A percentile compares a stretch with the other conserved stretches of the same genome.
Conservation (phyloP, 2,888 invertebrate genomes). For the Carpatolechia fugitivella region DNA sequence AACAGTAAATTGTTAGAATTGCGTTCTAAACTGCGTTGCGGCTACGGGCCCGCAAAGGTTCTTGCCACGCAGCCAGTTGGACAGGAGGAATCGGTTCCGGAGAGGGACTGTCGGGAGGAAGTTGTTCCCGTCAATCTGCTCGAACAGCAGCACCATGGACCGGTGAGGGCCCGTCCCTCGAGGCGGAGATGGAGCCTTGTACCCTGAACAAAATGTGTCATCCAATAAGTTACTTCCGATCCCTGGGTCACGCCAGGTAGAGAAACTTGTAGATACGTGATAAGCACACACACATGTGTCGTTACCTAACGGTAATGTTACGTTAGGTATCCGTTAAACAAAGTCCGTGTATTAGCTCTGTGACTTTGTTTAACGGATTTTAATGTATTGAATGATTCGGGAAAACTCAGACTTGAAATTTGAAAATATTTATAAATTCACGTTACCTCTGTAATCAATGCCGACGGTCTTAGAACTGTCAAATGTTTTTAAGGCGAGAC, state of each 20-base stretch:
- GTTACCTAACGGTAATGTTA: too few species aligned
- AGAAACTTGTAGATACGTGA: too few species aligned
- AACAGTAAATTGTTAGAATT: constrained; percentile 45
- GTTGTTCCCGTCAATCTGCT: constrained; percentile 68
- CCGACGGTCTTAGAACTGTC: constrained; percentile 57
- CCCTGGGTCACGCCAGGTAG: too few species aligned
- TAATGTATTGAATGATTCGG: too few species aligned
- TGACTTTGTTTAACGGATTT: too few species aligned
- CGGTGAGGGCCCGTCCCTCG: constrained; percentile 66
- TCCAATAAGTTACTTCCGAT: too few species aligned
- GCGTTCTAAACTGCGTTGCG: constrained; percentile 55
- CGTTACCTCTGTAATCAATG: constrained; percentile 64
- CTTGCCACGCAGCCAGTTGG: constrained; percentile 65
- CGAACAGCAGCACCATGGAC: constrained; percentile 64
- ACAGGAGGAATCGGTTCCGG: constrained; percentile 53
- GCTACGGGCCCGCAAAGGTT: constrained; percentile 67
- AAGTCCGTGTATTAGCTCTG: too few species aligned
- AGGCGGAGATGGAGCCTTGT: constrained; percentile 70
- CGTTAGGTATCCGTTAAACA: too few species aligned
- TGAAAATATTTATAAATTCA: too few species aligned
- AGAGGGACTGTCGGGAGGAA: constrained; percentile 60
- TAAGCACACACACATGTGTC: too few species aligned
- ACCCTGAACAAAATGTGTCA: constrained; percentile 40
- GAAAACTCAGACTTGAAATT: too few species aligned
- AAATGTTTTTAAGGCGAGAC: constrained; percentile 57